Evolutionary conservation across 2,113 vertebrate species (phyloP), one percentile per base, ranked within the genome.

Genomic region (Myotis yumanensis): DNA sequence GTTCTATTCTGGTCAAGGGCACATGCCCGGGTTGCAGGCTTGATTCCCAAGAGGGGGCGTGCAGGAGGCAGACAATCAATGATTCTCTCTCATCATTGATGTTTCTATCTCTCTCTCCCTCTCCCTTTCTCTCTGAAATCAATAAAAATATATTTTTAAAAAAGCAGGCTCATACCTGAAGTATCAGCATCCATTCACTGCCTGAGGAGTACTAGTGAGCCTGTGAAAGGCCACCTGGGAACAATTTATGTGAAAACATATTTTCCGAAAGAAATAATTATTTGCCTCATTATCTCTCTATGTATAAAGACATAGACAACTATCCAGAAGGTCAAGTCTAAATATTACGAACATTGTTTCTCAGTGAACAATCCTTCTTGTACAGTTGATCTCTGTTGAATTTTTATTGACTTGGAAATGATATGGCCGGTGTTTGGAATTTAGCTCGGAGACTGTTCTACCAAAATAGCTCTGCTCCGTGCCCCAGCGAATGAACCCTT

Each of bases 351-450:
- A 16, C 75, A 20, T 72, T 84, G 22, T 83, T 89, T 84, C 73
- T 23, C 66, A 54, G 0, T 43, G 25, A 75, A 75, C 92, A 71
- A 11, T 69, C 40, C 35, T 82, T 68, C n/a, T 15, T 37, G 76
- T 43, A 22, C 7, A 18, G 22, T 51, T 64, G 68, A 77, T 79
- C n/a, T 51, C 43, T 68, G 25, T 68, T 93, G 88, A 90, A 30
- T 90, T 95, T 85, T 92, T 30, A 52, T 82, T 85, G 85, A 48
- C 66, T 88, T 80, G 71, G 51, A 80, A 92, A 32, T 51, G 71
- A 37, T n/a, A 8, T 16, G 59, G 17, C 23, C 22, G 1, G 40
- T 69, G 28, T 90, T 95, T 94, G 59, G 64, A 64, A 79, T 52
- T 83, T 22, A 20, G 32, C 52, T 81, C 4, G 69, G 73, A 82